A percentile compares a stretch with the other conserved stretches of the same genome.
phyloP scores from a whole-genome alignment of 2,888 invertebrate genomes.

The Taphrorychus bicolor region DNA sequence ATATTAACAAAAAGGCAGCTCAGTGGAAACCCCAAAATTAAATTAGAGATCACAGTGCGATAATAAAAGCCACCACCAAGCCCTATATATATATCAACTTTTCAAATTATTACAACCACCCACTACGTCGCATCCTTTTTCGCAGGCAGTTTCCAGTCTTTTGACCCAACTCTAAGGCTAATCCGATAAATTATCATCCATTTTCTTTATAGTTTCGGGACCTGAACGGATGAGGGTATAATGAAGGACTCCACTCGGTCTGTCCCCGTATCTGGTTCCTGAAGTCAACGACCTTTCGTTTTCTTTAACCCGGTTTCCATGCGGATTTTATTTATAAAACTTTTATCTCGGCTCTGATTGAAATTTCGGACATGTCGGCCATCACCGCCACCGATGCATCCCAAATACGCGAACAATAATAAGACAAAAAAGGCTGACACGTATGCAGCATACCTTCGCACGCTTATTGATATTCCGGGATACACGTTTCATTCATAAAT shows the following conservation, averaged over 20 bases:
- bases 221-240: not conserved
- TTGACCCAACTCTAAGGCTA: not conserved
- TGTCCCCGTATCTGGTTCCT: not conserved
- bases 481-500: constrained; percentile 14
- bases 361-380: not conserved
- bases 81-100: not conserved
- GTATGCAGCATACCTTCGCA: not conserved
- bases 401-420: not conserved
- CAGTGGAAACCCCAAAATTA: too few relatives aligned
- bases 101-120: not conserved
- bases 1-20: too few relatives aligned
- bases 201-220: not conserved
- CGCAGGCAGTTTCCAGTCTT: not conserved
- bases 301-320: not conserved
- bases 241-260: not conserved
- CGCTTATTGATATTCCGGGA: not conserved
- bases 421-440: not conserved
- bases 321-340: not conserved
- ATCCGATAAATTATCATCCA: not conserved
- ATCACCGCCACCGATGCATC: not conserved
- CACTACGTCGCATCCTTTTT: not conserved
- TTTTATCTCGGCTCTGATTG: too few relatives aligned
- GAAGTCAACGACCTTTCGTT: not conserved
- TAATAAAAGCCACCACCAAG: not conserved
- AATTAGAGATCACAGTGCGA: not conserved